Conservation (phyloP, 2,888 invertebrate genomes). For the Chymomyza procnemis region DNA sequence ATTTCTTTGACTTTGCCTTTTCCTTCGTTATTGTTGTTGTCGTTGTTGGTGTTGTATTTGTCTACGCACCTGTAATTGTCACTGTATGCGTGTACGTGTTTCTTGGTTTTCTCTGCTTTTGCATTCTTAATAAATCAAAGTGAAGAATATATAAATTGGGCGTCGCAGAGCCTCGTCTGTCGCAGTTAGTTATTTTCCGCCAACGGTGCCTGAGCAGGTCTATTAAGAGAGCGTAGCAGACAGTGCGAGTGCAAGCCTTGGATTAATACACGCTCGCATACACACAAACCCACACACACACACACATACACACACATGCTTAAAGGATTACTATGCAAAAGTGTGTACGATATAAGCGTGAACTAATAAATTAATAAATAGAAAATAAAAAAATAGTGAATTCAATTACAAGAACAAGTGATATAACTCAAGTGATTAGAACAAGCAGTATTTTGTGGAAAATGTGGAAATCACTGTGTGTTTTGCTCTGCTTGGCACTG, state of each 20-base stretch:
- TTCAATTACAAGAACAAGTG: too few species aligned
- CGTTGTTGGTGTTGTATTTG: constrained; percentile 4
- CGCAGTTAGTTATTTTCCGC: constrained; percentile 79
- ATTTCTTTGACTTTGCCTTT: constrained; percentile 46
- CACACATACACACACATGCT: too few species aligned
- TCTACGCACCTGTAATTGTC: constrained; percentile 19
- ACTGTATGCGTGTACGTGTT: constrained; percentile 22
- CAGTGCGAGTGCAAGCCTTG: constrained; percentile 78
- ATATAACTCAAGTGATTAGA: constrained; percentile 5
- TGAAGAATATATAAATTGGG: constrained; percentile 79
- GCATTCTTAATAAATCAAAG: constrained; percentile 79
- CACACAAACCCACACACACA: constrained; percentile 20
- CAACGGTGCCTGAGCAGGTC: constrained; percentile 78
- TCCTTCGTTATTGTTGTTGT: constrained; percentile 49
- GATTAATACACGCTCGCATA: constrained; percentile 31
- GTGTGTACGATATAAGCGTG: constrained; percentile 4
- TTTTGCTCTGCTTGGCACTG: constrained; percentile 65
- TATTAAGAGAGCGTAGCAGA: constrained; percentile 37
- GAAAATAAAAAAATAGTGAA: constrained; percentile 9
- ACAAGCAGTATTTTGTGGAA: constrained; percentile 6
- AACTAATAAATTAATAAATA: not conserved
- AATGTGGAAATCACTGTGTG: constrained; percentile 73
- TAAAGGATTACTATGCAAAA: constrained; percentile 62
- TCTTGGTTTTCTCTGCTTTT: constrained; percentile 73
- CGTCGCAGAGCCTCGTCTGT: constrained; percentile 74